These are phyloP conservation scores for Ceyx erithaca DNA, from an alignment of 2,797 vertebrate genomes.

Conservation along the genomic window DNA sequence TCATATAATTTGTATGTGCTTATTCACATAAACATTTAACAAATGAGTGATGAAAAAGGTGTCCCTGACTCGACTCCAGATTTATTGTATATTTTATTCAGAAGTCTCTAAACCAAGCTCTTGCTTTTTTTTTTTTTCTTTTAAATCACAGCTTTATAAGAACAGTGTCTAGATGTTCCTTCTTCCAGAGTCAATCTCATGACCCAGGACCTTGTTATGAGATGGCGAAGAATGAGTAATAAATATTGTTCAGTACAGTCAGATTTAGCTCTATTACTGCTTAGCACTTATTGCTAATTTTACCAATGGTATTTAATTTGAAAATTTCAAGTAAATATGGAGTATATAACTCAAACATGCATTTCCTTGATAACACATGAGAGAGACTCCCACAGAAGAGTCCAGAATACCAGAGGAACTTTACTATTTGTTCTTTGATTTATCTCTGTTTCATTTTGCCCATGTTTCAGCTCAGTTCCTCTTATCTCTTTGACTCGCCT, in stretches of 20 bases:
- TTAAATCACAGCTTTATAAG: not conserved
- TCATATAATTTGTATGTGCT: not conserved
- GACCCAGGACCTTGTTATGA: not conserved
- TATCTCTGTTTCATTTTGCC: not conserved
- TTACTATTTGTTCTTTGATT: not conserved
- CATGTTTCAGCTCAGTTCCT: not conserved
- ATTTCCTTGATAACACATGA: not conserved
- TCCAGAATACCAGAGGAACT: not conserved
- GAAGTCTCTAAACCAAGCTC: not conserved
- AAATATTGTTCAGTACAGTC: not conserved
- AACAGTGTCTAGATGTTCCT: not conserved
- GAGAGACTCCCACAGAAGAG: not conserved
- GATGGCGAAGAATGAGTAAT: not conserved
- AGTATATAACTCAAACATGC: not conserved
- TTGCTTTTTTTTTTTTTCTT: not conserved
- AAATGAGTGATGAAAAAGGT: not conserved
- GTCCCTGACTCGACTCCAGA: not conserved
- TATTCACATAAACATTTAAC: not conserved
- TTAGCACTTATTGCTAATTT: not conserved
- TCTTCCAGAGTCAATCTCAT: not conserved
- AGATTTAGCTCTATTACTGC: not conserved
- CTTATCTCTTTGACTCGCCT: not conserved
- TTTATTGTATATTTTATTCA: not conserved
- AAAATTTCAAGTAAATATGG: not conserved
- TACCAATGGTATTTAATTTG: not conserved